Base-by-base conservation (phyloP, 2,113 vertebrate species). In the Verasper variegatus region DNA sequence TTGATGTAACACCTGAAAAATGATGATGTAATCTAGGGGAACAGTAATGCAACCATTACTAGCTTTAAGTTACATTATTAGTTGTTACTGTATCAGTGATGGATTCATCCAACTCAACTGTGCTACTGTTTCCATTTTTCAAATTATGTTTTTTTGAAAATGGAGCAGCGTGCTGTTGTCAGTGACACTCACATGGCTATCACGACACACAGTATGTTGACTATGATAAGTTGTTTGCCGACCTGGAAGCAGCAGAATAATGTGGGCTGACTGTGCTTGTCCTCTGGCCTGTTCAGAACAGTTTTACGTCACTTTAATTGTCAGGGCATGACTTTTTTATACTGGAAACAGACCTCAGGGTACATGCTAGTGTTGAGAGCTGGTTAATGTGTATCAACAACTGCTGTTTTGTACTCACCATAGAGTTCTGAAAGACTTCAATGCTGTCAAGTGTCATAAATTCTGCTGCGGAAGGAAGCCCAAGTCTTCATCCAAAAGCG, bases 341-440 rank as follows among this genome's bases (percentile, higher is more conserved):
- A n/a, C 2, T 45, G 56, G 12, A 26, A 69, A 21, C 21, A n/a
- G 11, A 23, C 11, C 40, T 68, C 27, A 0, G 3, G 24, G 23
- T 2, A 23, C 12, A 4, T 5, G 20, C 37, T 31, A 15, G 1
- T 57, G 42, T 55, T 23, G 9, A 64, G 17, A 14, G 20, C 37
- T 67, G 31, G n/a, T 71, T 37, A 67, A 71, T 64, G 15, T 63
- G 13, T 35, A 5, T 77, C 1, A 6, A 56, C 71, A 42, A 83
- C 57, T 40, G 69, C 42, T 69, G 49, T 55, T 20, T 17, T 70
- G 71, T 57, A 27, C 72, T 23, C 57, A 45, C 90, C n/a, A 74
- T 74, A 99, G 97, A 67, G 94, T 99, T 83, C 92, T 99, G 67
- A 98, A 96, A 84, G 97, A 99, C 91, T 99, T 98, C 92, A 97